phyloP scores from a whole-genome alignment of 2,113 vertebrate species.

The Sterrhoptilus dennistouni region DNA sequence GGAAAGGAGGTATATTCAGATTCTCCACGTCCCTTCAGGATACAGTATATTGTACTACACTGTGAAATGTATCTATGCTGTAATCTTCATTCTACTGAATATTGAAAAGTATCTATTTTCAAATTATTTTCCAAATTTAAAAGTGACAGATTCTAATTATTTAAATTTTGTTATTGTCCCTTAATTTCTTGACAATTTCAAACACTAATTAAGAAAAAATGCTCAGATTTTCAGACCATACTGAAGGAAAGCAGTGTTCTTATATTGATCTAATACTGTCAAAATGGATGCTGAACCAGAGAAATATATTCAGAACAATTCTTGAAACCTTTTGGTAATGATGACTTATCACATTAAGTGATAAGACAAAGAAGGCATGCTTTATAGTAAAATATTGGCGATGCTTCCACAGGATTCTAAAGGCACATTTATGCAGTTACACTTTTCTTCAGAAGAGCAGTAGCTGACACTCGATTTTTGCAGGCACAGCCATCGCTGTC shows the following conservation, averaged over 20 bases:
- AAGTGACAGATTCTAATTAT: neutral
- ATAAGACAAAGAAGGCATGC: neutral
- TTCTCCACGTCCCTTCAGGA: neutral
- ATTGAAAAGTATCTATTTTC: neutral
- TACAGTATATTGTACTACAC: neutral
- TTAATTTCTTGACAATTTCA: neutral
- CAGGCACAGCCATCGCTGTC: neutral
- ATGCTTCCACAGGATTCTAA: neutral
- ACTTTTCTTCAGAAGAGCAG: neutral
- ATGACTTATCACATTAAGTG: too few relatives aligned
- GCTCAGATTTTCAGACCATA: neutral
- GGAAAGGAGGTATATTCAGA: neutral
- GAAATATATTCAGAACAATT: neutral
- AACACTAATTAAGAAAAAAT: neutral
- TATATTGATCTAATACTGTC: neutral
- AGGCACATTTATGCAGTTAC: neutral
- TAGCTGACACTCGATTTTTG: neutral
- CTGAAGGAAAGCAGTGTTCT: neutral
- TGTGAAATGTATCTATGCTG: neutral
- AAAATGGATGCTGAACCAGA: neutral
- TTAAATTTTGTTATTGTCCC: neutral
- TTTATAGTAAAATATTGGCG: neutral
- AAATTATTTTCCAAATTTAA: neutral
- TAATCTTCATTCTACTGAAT: neutral
- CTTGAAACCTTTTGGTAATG: neutral